Conservation (phyloP, 2,888 invertebrate genomes). For the Meandrusa payeni region DNA sequence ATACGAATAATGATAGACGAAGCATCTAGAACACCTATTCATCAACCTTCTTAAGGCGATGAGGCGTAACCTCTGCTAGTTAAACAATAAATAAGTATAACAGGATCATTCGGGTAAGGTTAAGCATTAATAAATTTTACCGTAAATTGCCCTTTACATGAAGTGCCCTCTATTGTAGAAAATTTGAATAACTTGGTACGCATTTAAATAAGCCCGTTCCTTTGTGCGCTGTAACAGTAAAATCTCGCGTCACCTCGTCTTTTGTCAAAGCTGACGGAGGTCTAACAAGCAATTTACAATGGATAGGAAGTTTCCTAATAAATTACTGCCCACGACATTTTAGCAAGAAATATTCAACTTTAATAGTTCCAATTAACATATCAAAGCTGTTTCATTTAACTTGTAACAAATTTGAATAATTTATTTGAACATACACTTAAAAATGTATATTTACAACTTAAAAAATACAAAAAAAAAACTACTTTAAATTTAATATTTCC, state of each 20-base stretch:
- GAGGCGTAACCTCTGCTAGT: no score
- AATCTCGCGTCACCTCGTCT: slow-evolving; percentile 22
- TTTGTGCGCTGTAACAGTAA: slow-evolving; percentile 16
- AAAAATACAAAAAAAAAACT: no score
- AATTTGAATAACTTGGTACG: slow-evolving; percentile 18
- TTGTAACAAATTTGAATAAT: no score
- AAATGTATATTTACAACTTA: not conserved
- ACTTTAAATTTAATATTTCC: no score
- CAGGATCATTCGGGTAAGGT: no score
- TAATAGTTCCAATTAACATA: slow-evolving; percentile 9
- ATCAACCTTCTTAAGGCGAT: no score
- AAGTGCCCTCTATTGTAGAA: slow-evolving; percentile 13
- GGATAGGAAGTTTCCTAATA: slow-evolving; percentile 19
- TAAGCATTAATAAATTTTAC: no score
- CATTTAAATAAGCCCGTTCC: slow-evolving; percentile 15
- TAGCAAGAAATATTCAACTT: slow-evolving; percentile 3
- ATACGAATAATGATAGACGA: no score
- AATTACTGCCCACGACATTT: slow-evolving; percentile 12
- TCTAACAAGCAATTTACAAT: slow-evolving; percentile 24
- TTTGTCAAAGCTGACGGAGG: slow-evolving; percentile 23
- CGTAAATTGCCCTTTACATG: slow-evolving; percentile 1
- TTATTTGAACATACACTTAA: no score
- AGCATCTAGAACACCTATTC: no score
- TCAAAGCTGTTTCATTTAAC: not conserved
- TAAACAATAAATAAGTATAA: no score